A percentile compares a stretch with the other conserved stretches of the same genome.
phyloP scores from a whole-genome alignment of 2,797 vertebrate genomes.

The Pipistrellus nathusii region DNA sequence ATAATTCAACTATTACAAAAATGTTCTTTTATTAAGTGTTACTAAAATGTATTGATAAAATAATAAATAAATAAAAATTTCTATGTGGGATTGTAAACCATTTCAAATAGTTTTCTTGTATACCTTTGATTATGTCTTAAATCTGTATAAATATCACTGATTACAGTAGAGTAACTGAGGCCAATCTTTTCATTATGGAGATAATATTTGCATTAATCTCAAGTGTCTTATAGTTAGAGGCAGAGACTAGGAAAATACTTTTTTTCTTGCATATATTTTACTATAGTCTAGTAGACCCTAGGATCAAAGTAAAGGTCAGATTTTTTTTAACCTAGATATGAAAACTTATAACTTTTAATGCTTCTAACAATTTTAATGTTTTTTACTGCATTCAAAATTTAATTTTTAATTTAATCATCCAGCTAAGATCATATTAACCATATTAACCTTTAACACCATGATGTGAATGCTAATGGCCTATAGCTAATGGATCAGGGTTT shows the following conservation, averaged over 20 bases:
- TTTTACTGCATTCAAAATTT: slow-evolving; percentile 33
- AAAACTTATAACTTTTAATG: slow-evolving; percentile 20
- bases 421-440: slow-evolving; percentile 14
- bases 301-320: slow-evolving; percentile 35
- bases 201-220: neutral
- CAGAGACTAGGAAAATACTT: neutral
- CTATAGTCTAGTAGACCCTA: neutral
- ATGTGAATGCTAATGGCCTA: neutral
- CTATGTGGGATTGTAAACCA: neutral
- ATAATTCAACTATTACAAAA: neutral
- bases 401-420: slow-evolving; percentile 50
- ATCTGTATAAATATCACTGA: neutral
- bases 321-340: slow-evolving; percentile 23
- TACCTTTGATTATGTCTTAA: neutral
- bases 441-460: slow-evolving; percentile 27
- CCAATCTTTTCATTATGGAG: neutral
- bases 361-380: slow-evolving; percentile 36
- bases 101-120: slow-evolving; percentile 8
- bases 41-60: neutral
- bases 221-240: neutral
- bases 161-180: neutral
- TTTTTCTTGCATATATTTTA: neutral
- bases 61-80: neutral
- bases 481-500: slow-evolving; percentile 40
- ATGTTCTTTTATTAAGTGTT: neutral